Evolutionary conservation across 2,113 vertebrate genomes (phyloP).

Genomic region (Bubo bubo): DNA sequence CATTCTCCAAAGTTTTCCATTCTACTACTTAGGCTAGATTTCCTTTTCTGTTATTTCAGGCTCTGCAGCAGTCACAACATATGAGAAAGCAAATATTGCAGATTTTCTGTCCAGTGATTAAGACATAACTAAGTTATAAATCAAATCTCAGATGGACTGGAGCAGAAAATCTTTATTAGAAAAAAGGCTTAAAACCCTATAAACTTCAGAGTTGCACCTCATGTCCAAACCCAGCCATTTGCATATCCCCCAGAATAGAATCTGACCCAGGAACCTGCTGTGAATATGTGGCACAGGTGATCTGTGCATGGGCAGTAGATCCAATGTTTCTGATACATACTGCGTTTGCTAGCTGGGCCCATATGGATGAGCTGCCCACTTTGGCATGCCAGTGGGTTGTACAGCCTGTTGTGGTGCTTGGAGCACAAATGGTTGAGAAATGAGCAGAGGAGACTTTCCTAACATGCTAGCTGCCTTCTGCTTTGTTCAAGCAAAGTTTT

Average conservation of each 20-base stretch:
- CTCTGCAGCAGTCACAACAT: not conserved
- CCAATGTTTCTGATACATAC: not conserved
- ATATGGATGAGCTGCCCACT: not conserved
- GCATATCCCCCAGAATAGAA: not conserved
- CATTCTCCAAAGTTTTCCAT: not conserved
- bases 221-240: not conserved
- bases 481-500: not conserved
- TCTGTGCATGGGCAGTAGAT: not conserved
- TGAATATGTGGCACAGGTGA: not conserved
- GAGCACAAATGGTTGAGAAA: not conserved
- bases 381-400: not conserved
- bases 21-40: not conserved
- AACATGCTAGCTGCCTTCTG: not conserved
- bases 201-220: not conserved
- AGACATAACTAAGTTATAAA: not conserved
- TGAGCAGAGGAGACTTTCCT: not conserved
- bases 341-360: not conserved
- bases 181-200: not conserved
- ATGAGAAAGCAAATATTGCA: not conserved
- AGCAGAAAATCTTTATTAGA: not conserved
- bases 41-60: not conserved
- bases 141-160: not conserved
- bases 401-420: not conserved
- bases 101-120: not conserved
- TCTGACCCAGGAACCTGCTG: not conserved